Conservation (phyloP, 2,888 invertebrate genomes). For the Heliconius sara region DNA sequence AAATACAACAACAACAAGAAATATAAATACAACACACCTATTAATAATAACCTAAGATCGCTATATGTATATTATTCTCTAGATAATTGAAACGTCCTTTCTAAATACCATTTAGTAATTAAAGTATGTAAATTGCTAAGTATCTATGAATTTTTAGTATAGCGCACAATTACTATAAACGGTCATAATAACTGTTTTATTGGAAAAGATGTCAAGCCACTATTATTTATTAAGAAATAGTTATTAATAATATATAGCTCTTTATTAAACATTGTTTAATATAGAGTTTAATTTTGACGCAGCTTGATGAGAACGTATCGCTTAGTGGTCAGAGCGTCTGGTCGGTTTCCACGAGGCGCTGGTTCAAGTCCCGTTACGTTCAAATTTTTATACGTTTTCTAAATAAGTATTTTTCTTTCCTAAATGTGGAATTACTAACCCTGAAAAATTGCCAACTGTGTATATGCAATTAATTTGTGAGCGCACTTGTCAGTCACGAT, state of each 20-base stretch:
- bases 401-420: too few species aligned
- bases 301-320: too few species aligned
- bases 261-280: not conserved
- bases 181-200: conserved; percentile 9
- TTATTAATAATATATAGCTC: not conserved
- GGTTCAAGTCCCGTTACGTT: too few species aligned
- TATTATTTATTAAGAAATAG: conserved; percentile 3
- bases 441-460: not conserved
- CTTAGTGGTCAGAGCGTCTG: too few species aligned
- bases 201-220: conserved; percentile 1
- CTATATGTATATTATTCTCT: not conserved
- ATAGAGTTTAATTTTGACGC: too few species aligned
- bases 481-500: not conserved
- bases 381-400: too few species aligned
- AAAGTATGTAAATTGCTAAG: conserved; percentile 16
- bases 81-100: conserved; percentile 13
- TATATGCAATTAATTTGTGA: not conserved
- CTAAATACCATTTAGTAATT: conserved; percentile 30
- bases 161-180: conserved; percentile 13
- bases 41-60: not conserved
- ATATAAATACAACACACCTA: not conserved
- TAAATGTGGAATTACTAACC: too few species aligned
- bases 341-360: too few species aligned
- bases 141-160: conserved; percentile 18
- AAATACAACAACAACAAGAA: not conserved